phyloP scores from a whole-genome alignment of 2,888 invertebrate genomes.

The Physocephala rufipes region DNA sequence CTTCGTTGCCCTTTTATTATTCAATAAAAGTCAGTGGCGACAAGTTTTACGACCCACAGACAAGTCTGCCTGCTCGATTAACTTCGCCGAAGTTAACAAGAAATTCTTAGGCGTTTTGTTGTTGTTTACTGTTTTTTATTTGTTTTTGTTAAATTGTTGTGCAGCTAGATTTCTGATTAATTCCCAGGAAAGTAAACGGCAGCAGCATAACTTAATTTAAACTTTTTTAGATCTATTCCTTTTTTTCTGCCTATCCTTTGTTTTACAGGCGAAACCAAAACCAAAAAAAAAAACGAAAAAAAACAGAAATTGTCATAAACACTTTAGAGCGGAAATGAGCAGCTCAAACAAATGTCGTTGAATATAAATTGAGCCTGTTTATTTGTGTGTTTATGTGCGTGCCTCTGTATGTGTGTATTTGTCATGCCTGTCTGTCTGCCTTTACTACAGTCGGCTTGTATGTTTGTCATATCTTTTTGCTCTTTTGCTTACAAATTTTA shows the following conservation, averaged over 20 bases:
- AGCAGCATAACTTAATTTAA: conserved; percentile 11
- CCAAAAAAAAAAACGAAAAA: no score
- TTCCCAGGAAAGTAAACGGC: conserved; percentile 8
- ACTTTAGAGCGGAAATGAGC: conserved; percentile 33
- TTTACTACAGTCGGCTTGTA: no score
- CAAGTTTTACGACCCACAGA: conserved; percentile 18
- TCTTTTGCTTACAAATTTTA: conserved; percentile 2
- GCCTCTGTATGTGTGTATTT: no score
- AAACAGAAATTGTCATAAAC: conserved; percentile 28
- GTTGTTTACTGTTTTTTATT: no score
- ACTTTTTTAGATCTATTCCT: background rate
- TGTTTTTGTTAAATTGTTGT: background rate
- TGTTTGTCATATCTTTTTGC: no score
- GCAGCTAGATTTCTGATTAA: conserved; percentile 9
- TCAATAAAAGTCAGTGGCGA: background rate
- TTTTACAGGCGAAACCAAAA: no score
- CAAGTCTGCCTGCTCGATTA: conserved; percentile 3
- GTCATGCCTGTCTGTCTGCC: no score
- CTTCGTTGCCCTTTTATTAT: no score
- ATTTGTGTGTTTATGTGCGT: background rate
- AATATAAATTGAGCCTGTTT: conserved; percentile 28
- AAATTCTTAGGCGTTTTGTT: background rate
- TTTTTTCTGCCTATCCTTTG: background rate
- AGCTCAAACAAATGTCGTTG: conserved; percentile 28
- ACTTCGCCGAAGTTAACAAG: background rate